Percentiles rank a stretch among this genome's conserved stretches.
Evolutionary conservation across 1,140 invertebrate genomes (phyloP).

Genomic region (Drosophila melanica): DNA sequence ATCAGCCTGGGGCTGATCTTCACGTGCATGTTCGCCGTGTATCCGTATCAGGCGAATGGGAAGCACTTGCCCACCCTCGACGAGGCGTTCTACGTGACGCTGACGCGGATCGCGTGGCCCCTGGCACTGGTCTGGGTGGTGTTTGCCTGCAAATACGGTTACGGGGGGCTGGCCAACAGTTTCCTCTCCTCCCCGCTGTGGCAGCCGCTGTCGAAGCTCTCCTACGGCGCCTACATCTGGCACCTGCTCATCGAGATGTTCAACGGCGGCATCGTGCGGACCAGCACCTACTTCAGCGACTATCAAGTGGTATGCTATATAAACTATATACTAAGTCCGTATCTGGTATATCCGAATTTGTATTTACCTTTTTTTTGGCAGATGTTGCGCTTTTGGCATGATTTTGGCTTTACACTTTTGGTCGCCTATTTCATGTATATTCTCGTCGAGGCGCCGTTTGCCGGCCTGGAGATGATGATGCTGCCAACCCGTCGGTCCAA

Average conservation of each 20-base stretch:
- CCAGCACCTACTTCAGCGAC: constrained; percentile 63
- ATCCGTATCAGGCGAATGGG: constrained; percentile 70
- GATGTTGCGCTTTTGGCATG: constrained; percentile 64
- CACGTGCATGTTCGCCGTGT: constrained; percentile 68
- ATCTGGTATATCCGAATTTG: no score
- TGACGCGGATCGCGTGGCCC: constrained; percentile 87
- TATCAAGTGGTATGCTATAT: constrained; percentile 68
- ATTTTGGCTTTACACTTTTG: constrained; percentile 63
- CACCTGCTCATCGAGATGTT: constrained; percentile 77
- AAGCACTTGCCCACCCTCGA: constrained; percentile 62
- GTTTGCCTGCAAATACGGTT: constrained; percentile 87
- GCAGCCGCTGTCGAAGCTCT: constrained; percentile 85
- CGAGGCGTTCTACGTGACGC: constrained; percentile 87
- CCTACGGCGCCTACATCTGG: constrained; percentile 85
- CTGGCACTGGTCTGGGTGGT: constrained; percentile 88
- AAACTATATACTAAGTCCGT: no score
- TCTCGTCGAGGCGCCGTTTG: constrained; percentile 61
- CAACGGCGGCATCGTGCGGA: constrained; percentile 35
- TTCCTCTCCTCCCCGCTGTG: constrained; percentile 84
- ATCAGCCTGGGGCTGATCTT: constrained; percentile 62
- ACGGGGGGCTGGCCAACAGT: constrained; percentile 86
- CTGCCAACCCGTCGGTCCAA: constrained; percentile 27
- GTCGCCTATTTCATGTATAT: constrained; percentile 50
- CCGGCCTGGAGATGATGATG: constrained; percentile 41
- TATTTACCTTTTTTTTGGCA: not conserved